These are phyloP conservation scores for Selenia dentaria DNA, from an alignment of 2,888 invertebrate species.

Conservation along the genomic window DNA sequence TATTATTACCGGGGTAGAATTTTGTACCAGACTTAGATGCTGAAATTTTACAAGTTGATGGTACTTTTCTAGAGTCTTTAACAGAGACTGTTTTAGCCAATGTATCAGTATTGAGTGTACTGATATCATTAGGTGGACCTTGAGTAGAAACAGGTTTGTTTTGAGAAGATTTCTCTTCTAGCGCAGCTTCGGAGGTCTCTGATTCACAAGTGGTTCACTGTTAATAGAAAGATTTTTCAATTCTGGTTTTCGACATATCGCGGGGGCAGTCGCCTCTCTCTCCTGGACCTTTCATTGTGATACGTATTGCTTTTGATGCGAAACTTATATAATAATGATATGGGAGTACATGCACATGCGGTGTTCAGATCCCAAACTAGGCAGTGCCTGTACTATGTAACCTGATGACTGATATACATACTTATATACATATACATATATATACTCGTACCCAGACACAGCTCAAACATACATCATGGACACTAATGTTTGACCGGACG, in stretches of 20 bases:
- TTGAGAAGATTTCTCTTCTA: neutral
- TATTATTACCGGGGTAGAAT: slow-evolving; percentile 15
- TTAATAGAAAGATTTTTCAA: slow-evolving; percentile 47
- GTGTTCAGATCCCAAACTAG: too few relatives aligned
- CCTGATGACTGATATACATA: too few relatives aligned
- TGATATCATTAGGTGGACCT: too few relatives aligned
- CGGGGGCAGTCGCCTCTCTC: slow-evolving; percentile 57
- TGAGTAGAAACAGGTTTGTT: neutral
- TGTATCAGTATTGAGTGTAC: neutral
- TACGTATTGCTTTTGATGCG: slow-evolving; percentile 14
- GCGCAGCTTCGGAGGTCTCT: neutral
- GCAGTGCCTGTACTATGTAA: too few relatives aligned
- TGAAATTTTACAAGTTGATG: neutral
- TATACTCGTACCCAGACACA: too few relatives aligned
- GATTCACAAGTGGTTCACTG: slow-evolving; percentile 29
- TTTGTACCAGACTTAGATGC: slow-evolving; percentile 1
- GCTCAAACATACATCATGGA: too few relatives aligned
- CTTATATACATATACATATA: too few relatives aligned
- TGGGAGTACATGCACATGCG: too few relatives aligned
- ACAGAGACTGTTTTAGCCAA: neutral
- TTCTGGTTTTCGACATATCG: slow-evolving; percentile 52
- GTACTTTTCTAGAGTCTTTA: neutral
- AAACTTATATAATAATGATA: too few relatives aligned
- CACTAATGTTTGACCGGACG: too few relatives aligned
- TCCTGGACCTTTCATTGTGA: slow-evolving; percentile 44